phyloP scores from a whole-genome alignment of 2,888 invertebrate species.

The Heliothis peltigera region DNA sequence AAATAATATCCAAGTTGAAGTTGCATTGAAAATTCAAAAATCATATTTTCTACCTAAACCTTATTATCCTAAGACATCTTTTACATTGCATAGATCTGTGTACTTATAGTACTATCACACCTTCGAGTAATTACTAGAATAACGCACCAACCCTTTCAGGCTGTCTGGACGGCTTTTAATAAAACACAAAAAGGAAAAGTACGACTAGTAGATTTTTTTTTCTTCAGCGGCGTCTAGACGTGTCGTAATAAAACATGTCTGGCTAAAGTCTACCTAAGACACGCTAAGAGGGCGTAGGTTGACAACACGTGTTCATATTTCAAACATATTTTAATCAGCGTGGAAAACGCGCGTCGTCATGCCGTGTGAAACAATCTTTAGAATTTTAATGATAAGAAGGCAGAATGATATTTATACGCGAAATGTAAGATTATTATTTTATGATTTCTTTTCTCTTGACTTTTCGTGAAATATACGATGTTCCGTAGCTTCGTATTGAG shows the following conservation, averaged over 20 bases:
- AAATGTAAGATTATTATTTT: not conserved
- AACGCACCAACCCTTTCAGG: too few species aligned
- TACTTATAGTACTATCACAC: too few species aligned
- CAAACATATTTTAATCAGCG: slow-evolving; percentile 23
- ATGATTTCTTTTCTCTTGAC: not conserved
- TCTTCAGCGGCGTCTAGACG: too few species aligned
- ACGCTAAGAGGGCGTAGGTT: slow-evolving; percentile 11
- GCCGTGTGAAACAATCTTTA: slow-evolving; percentile 20
- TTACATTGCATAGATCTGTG: too few species aligned
- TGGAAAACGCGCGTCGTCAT: not conserved
- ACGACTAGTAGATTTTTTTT: too few species aligned
- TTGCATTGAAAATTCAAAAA: not conserved
- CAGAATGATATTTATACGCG: not conserved
- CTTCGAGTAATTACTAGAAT: too few species aligned
- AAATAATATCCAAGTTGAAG: not conserved
- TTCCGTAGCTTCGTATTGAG: not conserved
- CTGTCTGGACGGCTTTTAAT: too few species aligned
- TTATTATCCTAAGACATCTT: slow-evolving; percentile 16
- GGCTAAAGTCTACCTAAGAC: slow-evolving; percentile 29
- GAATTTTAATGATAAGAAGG: slow-evolving; percentile 1
- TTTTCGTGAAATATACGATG: not conserved
- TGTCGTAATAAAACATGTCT: slow-evolving; percentile 30
- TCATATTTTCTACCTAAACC: not conserved
- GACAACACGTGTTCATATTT: slow-evolving; percentile 23
- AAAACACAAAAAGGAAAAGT: too few species aligned